Evolutionary conservation across 2,888 invertebrate genomes (phyloP), one percentile per base, ranked within the genome.

Genomic region (Acronicta alni): DNA sequence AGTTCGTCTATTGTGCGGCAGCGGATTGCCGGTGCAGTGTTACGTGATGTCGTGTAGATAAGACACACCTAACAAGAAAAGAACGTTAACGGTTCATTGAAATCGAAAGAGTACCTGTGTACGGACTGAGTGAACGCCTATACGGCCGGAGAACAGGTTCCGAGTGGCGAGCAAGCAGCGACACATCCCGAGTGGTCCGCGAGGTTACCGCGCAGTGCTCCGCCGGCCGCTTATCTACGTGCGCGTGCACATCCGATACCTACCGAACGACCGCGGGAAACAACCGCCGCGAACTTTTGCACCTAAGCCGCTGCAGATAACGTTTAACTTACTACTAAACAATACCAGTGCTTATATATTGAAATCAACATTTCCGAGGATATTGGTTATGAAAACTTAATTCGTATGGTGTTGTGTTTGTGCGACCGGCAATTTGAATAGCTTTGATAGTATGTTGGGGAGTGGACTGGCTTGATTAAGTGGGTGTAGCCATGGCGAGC

Each of bases 401-500:
- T 62, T 75, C 80, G 71, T 59, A 77, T 81, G 77, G 84, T 85
- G 87, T 80, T 81, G 90, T 91, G 91, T 79, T 79, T 80, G 91
- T 91, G 91, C 63, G 67, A 72, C 69, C 73, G 75, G 69, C 59
- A 45, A 72, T 72, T 75, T 68, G 45, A 68, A 75, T 63, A 72
- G 76, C 73, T 73, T 79, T 79, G 70, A 82, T 87, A 86, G 81
- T 77, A 89, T 88, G 86, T 76, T 82, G 66, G 64, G 80, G 66
- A 77, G 85, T 84, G 85, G 79, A 86, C 85, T 84, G 75, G 79
- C 75, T 72, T 82, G 81, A 83, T 75, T 75, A 60, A 75, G 83
- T 81, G 84, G 80, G 81, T 84, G 82, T 81, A 83, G 78, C 76
- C 72, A 96, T 96, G 96, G 96, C 96, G 80, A 95, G 95, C 86